Evolutionary conservation across 2,113 vertebrate species (phyloP).

Genomic region (Mixornis gularis): DNA sequence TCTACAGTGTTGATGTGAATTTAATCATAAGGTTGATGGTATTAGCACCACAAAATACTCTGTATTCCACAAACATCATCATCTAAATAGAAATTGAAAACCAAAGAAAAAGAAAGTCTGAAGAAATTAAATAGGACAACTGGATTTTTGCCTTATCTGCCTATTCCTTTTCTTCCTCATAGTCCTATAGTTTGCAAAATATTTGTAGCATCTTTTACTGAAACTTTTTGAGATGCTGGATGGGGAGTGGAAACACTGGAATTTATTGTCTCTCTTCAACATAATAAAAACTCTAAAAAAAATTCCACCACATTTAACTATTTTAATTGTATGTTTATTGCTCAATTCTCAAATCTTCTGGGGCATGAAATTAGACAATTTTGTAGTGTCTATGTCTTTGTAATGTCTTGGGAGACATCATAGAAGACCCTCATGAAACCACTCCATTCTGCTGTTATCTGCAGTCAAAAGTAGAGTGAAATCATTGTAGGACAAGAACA

Average conservation of each 20-base stretch:
- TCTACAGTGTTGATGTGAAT: neutral
- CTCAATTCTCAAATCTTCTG: constrained; percentile 32
- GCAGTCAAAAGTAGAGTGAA: neutral
- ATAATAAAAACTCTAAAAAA: neutral
- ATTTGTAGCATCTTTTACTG: neutral
- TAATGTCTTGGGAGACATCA: neutral
- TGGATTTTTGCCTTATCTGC: neutral
- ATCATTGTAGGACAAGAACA: neutral
- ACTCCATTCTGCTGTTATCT: neutral
- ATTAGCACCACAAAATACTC: neutral
- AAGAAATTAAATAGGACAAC: neutral
- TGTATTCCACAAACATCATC: neutral
- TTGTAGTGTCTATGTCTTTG: neutral
- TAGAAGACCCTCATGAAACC: neutral
- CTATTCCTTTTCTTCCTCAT: neutral
- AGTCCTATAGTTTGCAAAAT: neutral
- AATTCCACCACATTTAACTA: neutral
- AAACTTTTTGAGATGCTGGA: neutral
- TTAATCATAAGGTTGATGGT: neutral
- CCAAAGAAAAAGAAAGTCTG: neutral
- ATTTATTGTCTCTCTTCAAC: neutral
- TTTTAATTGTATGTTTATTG: neutral
- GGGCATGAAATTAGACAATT: constrained; percentile 11
- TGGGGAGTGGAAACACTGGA: neutral
- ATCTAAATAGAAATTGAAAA: neutral